phyloP scores from a whole-genome alignment of 1,140 invertebrate species.

The Pseudomyrmex cubaensis region DNA sequence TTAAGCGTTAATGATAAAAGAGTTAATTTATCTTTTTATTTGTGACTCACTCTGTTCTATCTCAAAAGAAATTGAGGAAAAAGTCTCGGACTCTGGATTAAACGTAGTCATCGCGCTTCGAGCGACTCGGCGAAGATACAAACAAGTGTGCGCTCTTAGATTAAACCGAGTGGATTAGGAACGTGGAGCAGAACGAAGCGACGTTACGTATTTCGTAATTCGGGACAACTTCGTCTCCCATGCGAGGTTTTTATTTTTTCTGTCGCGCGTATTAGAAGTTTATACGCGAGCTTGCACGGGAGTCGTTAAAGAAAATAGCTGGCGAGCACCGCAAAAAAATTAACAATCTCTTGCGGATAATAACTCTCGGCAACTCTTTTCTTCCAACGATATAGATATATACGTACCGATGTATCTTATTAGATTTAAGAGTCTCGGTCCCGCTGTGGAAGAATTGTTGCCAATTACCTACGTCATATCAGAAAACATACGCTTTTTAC shows the following conservation, averaged over 20 bases:
- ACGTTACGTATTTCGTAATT: slow-evolving; percentile 4
- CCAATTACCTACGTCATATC: slow-evolving; percentile 19
- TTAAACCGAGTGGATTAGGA: slow-evolving; percentile 35
- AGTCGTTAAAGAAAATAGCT: slow-evolving; percentile 22
- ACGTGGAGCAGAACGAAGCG: slow-evolving; percentile 21
- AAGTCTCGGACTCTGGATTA: slow-evolving; percentile 11
- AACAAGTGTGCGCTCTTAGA: slow-evolving; percentile 30
- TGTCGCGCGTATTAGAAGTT: not conserved
- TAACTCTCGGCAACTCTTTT: slow-evolving; percentile 12
- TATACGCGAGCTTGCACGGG: not conserved
- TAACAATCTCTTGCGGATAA: slow-evolving; percentile 41
- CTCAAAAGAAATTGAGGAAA: not conserved
- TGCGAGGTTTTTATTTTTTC: not conserved
- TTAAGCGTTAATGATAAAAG: not conserved
- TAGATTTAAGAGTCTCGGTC: slow-evolving; percentile 16
- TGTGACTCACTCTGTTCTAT: not conserved
- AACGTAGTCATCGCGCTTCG: slow-evolving; percentile 39
- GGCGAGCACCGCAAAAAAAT: not conserved
- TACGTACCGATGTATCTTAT: not conserved
- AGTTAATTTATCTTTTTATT: not conserved
- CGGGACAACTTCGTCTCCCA: slow-evolving; percentile 10
- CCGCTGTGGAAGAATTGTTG: not conserved
- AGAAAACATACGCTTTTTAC: not conserved
- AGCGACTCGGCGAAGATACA: slow-evolving; percentile 21
- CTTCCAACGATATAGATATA: not conserved